phyloP scores from a whole-genome alignment of 2,797 vertebrate species.

The Huso huso region DNA sequence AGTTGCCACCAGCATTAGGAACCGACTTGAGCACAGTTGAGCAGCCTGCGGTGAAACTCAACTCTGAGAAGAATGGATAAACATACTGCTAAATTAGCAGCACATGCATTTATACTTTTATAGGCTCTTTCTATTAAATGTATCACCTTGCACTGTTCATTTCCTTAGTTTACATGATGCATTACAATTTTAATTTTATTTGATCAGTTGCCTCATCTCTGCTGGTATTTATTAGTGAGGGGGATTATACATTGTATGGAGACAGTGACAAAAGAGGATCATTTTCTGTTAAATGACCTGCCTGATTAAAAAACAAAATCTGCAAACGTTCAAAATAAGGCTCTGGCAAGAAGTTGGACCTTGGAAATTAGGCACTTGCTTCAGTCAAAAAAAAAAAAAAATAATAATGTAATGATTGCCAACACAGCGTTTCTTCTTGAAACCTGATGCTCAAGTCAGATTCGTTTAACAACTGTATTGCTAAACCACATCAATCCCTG shows the following conservation, averaged over 20 bases:
- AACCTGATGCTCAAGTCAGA: neutral
- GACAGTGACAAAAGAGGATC: too few species aligned
- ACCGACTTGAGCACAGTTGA: neutral
- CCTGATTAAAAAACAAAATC: too few species aligned
- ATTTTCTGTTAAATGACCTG: too few species aligned
- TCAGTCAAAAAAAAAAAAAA: neutral
- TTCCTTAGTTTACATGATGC: neutral
- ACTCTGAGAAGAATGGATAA: neutral
- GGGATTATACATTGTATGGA: too few species aligned
- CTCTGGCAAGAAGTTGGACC: too few species aligned
- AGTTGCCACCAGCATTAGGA: conserved; percentile 1
- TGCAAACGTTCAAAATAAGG: too few species aligned
- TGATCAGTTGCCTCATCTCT: too few species aligned
- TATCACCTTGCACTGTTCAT: neutral
- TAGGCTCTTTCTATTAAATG: conserved; percentile 30
- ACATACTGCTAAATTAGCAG: conserved; percentile 31
- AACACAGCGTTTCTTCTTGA: neutral
- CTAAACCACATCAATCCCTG: conserved; percentile 15
- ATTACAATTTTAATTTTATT: too few species aligned
- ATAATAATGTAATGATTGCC: neutral
- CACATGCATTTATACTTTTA: conserved; percentile 39
- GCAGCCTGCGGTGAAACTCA: neutral
- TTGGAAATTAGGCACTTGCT: too few species aligned
- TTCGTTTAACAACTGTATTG: conserved; percentile 8
- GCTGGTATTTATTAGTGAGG: too few species aligned